Percentiles rank a stretch among this genome's conserved stretches.
These are phyloP conservation scores for Sparus aurata DNA, from an alignment of 2,797 vertebrate genomes.

Conservation along the genomic window DNA sequence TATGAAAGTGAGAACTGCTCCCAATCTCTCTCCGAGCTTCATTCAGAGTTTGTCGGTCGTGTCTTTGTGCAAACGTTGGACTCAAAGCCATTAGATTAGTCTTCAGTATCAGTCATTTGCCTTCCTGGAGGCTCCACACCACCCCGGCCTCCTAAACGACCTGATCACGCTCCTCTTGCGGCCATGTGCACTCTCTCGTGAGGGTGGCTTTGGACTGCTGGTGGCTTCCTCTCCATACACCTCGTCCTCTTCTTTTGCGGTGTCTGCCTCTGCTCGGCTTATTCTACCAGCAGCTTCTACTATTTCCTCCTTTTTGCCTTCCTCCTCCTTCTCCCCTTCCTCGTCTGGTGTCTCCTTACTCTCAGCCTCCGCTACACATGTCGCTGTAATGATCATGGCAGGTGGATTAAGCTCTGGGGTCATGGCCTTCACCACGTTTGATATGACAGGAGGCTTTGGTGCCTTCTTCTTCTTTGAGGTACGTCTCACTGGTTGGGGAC, in stretches of 20 bases:
- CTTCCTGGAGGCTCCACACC: constrained; percentile 88
- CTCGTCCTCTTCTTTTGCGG: constrained; percentile 36
- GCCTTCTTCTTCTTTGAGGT: constrained; percentile 78
- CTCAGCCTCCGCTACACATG: constrained; percentile 19
- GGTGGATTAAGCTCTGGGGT: constrained; percentile 31
- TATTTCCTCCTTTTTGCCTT: constrained; percentile 28
- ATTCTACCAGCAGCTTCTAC: background rate
- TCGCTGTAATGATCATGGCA: background rate
- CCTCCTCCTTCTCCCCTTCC: background rate
- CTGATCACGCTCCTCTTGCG: constrained; percentile 83
- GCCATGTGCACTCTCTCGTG: constrained; percentile 39
- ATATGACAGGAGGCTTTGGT: constrained; percentile 58
- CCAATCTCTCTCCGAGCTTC: background rate
- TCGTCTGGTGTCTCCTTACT: background rate
- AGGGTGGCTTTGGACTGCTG: constrained; percentile 2
- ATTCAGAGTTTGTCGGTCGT: constrained; percentile 5
- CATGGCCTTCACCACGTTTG: constrained; percentile 27
- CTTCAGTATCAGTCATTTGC: constrained; percentile 83
- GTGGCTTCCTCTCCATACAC: constrained; percentile 37
- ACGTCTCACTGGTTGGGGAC: constrained; percentile 59
- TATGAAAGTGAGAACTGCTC: background rate
- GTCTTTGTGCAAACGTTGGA: constrained; percentile 12
- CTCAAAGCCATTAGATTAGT: background rate
- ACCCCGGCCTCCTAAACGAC: constrained; percentile 88
- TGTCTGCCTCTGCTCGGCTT: constrained; percentile 40